Evolutionary conservation across 2,888 invertebrate species (phyloP), one percentile per base, ranked within the genome.

Genomic region (Smittia aterrima): DNA sequence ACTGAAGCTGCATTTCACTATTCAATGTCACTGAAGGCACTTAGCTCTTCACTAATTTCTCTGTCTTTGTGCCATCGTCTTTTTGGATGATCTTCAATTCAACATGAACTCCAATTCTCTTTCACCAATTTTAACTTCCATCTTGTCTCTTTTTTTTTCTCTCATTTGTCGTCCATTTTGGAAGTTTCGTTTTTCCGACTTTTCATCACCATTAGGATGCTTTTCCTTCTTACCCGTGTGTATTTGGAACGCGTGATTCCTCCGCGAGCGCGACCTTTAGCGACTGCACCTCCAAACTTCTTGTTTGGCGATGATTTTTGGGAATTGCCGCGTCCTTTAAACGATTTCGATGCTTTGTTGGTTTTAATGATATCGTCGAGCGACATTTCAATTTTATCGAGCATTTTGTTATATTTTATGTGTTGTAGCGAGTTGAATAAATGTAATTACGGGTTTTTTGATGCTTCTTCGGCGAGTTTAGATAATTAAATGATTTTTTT

Each of bases 371-470:
- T 96, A 79, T 98, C 98, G 83, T 98, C 98, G 78, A 98, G 87
- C 80, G 96, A 96, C 93, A 97, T 93, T 84, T 98, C 97, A 83
- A 98, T 93, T 86, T 93, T 95, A 81, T 95, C 94, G 79, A 91
- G 92, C 95, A 95, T 95, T 84, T 86, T 90, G 78, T 79, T 75
- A 71, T 75, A 77, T 75, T 73, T 1, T n/a, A n/a, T n/a, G 53
- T 73, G 47, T 20, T 75, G 54, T 70, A 22, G 53, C 16, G 20
- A 22, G 11, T 7, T 7, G 38, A 38, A 38, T 7, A 11, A 38
- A 47, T 7, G 11, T 38, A n/a, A n/a, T n/a, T n/a, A n/a, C n/a
- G n/a, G n/a, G n/a, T n/a, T n/a, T n/a, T n/a, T n/a, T n/a, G n/a
- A n/a, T n/a, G n/a, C n/a, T n/a, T n/a, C n/a, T n/a, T n/a, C n/a